A percentile compares a stretch with the other conserved stretches of the same genome.
Evolutionary conservation across 2,888 invertebrate species (phyloP).

Genomic region (Mimachlamys varia): DNA sequence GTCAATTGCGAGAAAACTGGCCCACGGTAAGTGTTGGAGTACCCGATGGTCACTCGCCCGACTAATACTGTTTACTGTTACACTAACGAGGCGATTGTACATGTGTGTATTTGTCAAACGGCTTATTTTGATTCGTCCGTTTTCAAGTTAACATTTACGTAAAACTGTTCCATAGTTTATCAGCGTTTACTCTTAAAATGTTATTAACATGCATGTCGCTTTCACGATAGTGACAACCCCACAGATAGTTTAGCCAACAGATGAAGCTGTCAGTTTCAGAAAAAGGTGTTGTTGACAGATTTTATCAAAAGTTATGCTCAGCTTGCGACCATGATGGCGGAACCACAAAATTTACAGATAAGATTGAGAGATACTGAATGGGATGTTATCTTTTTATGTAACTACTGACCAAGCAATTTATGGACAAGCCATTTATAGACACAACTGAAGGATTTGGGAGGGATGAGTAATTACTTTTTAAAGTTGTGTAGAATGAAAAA

Average conservation of each 20-base stretch:
- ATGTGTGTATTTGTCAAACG: conserved; percentile 7
- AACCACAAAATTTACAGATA: not conserved
- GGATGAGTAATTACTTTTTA: not conserved
- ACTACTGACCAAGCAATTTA: not conserved
- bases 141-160: not conserved
- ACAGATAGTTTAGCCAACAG: not conserved
- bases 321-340: not conserved
- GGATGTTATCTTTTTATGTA: conserved; percentile 5
- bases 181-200: not conserved
- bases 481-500: not conserved
- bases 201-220: not conserved
- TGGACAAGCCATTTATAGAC: not conserved
- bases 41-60: not conserved
- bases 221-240: not conserved
- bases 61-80: not conserved
- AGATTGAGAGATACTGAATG: not conserved
- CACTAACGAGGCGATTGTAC: not conserved
- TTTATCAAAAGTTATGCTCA: not conserved
- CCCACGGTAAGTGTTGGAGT: not conserved
- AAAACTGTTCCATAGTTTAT: not conserved
- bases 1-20: not conserved
- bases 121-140: conserved; percentile 27
- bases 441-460: not conserved
- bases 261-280: not conserved
- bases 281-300: not conserved